phyloP scores from a whole-genome alignment of 2,797 vertebrate genomes.

The Arrhamphus sclerolepis region DNA sequence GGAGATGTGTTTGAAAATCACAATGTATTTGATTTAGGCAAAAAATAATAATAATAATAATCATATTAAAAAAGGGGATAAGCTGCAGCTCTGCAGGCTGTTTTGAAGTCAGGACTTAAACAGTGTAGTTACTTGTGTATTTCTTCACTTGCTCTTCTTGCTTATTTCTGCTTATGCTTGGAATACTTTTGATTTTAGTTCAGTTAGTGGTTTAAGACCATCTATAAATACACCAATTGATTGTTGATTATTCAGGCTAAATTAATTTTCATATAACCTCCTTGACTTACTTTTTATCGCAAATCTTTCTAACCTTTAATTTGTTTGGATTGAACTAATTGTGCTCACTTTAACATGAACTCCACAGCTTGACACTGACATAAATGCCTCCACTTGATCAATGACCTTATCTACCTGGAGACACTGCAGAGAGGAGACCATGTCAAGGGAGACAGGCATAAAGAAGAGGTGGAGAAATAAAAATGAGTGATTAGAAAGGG shows the following conservation, averaged over 20 bases:
- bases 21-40: constrained; percentile 19
- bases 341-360: constrained; percentile 44
- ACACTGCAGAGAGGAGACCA: constrained; percentile 28
- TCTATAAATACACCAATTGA: neutral
- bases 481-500: constrained; percentile 12
- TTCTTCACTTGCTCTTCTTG: constrained; percentile 4
- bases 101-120: constrained; percentile 35
- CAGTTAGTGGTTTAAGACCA: constrained; percentile 11
- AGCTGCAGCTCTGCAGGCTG: constrained; percentile 42
- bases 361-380: constrained; percentile 53
- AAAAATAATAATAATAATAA: too few relatives aligned
- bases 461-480: constrained; percentile 4
- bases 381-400: constrained; percentile 65
- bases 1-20: constrained; percentile 41
- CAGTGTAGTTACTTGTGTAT: neutral
- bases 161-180: constrained; percentile 5
- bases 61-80: constrained; percentile 47
- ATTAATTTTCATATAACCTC: constrained; percentile 9
- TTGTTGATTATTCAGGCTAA: neutral
- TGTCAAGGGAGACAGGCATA: constrained; percentile 13
- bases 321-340: constrained; percentile 50
- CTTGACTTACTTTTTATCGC: constrained; percentile 48
- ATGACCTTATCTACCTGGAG: constrained; percentile 56
- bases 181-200: constrained; percentile 1
- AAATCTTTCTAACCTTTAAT: constrained; percentile 28